Conservation (phyloP, 2,888 invertebrate genomes). For the Tipula lateralis region DNA sequence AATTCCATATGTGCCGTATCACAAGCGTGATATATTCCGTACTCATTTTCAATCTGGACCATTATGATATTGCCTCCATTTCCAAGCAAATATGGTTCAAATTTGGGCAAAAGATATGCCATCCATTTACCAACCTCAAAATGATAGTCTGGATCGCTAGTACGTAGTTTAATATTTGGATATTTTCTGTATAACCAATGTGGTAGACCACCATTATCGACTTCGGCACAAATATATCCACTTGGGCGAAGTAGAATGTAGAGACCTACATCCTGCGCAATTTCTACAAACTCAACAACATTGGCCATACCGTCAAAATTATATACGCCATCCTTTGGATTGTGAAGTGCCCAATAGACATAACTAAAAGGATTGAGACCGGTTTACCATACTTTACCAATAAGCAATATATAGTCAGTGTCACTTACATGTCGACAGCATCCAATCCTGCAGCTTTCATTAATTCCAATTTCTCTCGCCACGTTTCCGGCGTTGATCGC, state of each 20-base stretch:
- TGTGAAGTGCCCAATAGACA: slow-evolving; percentile 85
- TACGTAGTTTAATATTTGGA: slow-evolving; percentile 59
- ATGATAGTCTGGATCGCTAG: slow-evolving; percentile 57
- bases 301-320: slow-evolving; percentile 63
- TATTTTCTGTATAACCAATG: slow-evolving; percentile 61
- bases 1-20: slow-evolving; percentile 64
- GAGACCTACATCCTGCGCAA: slow-evolving; percentile 72
- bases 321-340: slow-evolving; percentile 65
- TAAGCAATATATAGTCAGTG: neutral
- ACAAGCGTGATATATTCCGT: slow-evolving; percentile 71
- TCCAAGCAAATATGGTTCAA: slow-evolving; percentile 51
- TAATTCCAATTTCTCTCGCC: slow-evolving; percentile 71
- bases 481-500: slow-evolving; percentile 70
- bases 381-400: too few relatives aligned
- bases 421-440: slow-evolving; percentile 73
- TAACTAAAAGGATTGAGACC: too few relatives aligned
- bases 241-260: slow-evolving; percentile 80
- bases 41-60: slow-evolving; percentile 89
- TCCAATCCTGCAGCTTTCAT: slow-evolving; percentile 80
- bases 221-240: slow-evolving; percentile 88
- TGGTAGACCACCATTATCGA: slow-evolving; percentile 76
- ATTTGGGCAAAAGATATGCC: slow-evolving; percentile 51
- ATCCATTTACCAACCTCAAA: slow-evolving; percentile 54
- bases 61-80: slow-evolving; percentile 83
- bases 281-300: slow-evolving; percentile 62